Percentiles rank a stretch among this genome's conserved stretches.
Evolutionary conservation across 2,797 vertebrate genomes (phyloP).

Genomic region (Myotis vivesi): DNA sequence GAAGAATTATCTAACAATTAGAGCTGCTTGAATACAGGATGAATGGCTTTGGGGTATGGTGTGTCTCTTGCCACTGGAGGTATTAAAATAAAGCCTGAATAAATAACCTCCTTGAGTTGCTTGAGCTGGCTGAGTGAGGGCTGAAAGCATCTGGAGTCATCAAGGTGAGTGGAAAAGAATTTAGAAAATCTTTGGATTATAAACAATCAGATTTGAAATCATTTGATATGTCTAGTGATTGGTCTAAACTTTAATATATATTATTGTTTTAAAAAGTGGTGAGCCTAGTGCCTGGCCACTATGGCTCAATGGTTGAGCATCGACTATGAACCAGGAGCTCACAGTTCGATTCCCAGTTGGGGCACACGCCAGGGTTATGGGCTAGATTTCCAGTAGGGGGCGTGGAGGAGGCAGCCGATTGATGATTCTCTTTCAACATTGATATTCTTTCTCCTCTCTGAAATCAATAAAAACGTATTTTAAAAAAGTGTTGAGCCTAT

Average conservation of each 20-base stretch:
- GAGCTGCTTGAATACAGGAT: not conserved
- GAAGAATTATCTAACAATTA: slow-evolving; percentile 42
- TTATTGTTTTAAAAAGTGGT: not conserved
- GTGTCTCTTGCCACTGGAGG: not conserved
- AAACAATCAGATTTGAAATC: slow-evolving; percentile 49
- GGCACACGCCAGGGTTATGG: no score
- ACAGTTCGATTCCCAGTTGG: no score
- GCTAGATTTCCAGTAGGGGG: no score
- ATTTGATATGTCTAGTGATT: not conserved
- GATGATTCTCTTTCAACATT: no score
- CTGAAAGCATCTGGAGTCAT: slow-evolving; percentile 17
- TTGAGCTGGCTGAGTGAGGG: not conserved
- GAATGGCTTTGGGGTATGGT: not conserved
- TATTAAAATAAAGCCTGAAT: not conserved
- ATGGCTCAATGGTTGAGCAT: no score
- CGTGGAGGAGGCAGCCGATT: no score
- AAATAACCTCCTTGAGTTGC: slow-evolving; percentile 8
- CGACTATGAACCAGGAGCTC: no score
- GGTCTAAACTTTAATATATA: slow-evolving; percentile 15
- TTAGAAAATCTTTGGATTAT: slow-evolving; percentile 52
- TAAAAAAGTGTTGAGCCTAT: not conserved
- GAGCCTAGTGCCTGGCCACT: not conserved
- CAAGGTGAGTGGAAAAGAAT: slow-evolving; percentile 14
- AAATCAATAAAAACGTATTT: no score
- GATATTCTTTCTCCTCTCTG: no score